Evolutionary conservation across 2,113 vertebrate genomes (phyloP).

Genomic region (Lontra canadensis): DNA sequence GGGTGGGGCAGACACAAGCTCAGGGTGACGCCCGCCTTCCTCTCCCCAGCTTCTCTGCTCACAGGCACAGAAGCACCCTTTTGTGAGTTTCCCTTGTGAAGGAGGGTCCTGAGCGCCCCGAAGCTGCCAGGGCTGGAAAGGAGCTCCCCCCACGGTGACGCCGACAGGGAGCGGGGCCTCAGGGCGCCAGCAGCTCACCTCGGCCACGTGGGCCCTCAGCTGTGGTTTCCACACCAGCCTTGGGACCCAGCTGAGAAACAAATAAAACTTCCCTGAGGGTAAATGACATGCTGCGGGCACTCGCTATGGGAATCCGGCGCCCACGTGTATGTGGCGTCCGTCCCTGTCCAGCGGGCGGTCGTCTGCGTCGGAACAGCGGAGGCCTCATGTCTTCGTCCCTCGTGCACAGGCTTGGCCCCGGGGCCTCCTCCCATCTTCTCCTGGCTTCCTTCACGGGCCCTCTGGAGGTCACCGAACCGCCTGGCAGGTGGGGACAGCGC

Average conservation of each 20-base stretch:
- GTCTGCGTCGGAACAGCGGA: rapidly evolving
- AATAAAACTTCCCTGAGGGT: not conserved
- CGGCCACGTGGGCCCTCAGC: not conserved
- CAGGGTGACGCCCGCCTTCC: too few species aligned
- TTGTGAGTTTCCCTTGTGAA: not conserved
- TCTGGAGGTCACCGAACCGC: not conserved
- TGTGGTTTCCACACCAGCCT: not conserved
- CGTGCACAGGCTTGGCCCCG: rapidly evolving
- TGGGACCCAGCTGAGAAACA: not conserved
- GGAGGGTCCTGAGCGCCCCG: not conserved
- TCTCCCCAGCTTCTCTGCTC: not conserved
- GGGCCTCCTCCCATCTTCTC: not conserved
- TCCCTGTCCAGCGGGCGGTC: rapidly evolving
- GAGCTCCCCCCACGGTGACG: not conserved
- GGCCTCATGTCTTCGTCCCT: rapidly evolving
- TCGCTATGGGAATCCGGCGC: not conserved
- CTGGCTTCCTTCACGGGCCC: not conserved
- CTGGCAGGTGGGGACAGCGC: not conserved
- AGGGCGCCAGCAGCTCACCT: not conserved
- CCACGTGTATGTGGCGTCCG: not conserved
- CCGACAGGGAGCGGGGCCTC: not conserved
- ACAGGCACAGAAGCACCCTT: too few species aligned
- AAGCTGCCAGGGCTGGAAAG: not conserved
- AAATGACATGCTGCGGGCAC: not conserved
- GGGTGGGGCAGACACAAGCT: too few species aligned